Conservation (phyloP, 64 coral and sea anemone genomes). For the Porites australiensis region DNA sequence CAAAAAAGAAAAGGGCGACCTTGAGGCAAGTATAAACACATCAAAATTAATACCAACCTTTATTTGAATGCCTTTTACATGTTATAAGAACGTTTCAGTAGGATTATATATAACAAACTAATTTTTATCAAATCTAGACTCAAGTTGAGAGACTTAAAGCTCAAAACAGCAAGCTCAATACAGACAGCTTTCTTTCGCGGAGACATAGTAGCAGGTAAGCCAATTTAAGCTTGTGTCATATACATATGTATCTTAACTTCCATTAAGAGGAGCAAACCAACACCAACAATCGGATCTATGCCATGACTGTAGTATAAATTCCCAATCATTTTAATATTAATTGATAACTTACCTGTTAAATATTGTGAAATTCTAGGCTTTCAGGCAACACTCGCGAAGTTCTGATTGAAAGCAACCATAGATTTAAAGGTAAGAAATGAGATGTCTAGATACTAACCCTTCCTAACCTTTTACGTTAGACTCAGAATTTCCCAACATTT, state of each 20-base stretch:
- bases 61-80: no score
- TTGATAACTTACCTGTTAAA: neutral
- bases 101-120: neutral
- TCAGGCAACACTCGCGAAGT: neutral
- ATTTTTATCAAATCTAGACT: conserved; percentile 23
- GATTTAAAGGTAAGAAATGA: neutral
- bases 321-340: neutral
- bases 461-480: no score
- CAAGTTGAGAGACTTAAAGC: conserved; percentile 56
- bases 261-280: no score
- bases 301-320: neutral
- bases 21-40: conserved; percentile 59
- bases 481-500: no score
- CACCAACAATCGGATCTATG: no score
- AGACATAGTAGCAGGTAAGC: conserved; percentile 38
- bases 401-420: neutral
- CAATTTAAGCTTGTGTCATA: no score
- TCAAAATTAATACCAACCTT: neutral
- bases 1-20: conserved; percentile 78
- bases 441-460: neutral
- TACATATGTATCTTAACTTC: no score
- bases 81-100: neutral
- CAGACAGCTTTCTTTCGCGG: neutral
- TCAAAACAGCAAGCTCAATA: conserved; percentile 67
- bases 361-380: neutral